Evolutionary conservation across 2,797 vertebrate genomes (phyloP).

Genomic region (Sibirionetta formosa): DNA sequence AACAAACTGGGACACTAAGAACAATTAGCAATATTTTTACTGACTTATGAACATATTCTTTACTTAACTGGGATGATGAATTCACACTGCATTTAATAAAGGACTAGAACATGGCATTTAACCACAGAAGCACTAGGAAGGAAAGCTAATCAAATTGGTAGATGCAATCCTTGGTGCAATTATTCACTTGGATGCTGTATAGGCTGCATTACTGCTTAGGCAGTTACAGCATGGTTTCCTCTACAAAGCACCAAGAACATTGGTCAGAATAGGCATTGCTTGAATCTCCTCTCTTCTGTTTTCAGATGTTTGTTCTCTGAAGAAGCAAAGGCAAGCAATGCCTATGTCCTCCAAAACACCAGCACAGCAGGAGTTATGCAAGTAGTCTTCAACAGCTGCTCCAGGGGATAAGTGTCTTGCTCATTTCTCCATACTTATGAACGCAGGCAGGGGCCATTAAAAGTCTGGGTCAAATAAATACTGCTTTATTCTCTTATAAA

Average conservation of each 20-base stretch:
- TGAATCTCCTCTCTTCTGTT: background rate
- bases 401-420: background rate
- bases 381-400: background rate
- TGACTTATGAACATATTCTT: background rate
- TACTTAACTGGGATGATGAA: background rate
- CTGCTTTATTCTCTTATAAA: slow-evolving; percentile 36
- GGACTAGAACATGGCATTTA: background rate
- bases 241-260: background rate
- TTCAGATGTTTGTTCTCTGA: background rate
- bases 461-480: slow-evolving; percentile 43
- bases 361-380: background rate
- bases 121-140: background rate
- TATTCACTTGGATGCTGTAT: background rate
- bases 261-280: background rate
- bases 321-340: background rate
- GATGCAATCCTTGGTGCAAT: background rate
- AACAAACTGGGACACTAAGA: background rate
- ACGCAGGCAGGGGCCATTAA: background rate
- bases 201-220: background rate
- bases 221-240: background rate
- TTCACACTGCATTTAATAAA: background rate
- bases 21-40: background rate
- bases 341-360: background rate
- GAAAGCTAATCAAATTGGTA: background rate
- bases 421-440: background rate